A percentile compares a stretch with the other conserved stretches of the same genome.
phyloP scores from a whole-genome alignment of 1,140 invertebrate genomes.

The Mizuhopecten yessoensis region DNA sequence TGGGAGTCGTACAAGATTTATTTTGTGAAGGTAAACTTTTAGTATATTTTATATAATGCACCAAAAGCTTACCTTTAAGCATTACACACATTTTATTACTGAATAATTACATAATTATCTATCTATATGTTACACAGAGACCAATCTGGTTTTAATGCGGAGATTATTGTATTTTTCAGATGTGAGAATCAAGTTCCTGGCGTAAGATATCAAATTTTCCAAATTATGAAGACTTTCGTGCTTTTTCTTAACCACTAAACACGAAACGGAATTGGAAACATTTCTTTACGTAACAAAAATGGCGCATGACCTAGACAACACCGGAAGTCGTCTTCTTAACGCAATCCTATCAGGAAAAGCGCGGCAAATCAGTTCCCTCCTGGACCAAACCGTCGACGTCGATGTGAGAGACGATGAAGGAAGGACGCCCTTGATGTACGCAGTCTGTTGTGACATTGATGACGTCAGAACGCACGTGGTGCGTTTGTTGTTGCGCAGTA shows the following conservation, averaged over 20 bases:
- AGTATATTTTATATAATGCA: too few species aligned
- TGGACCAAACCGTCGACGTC: slow-evolving; percentile 52
- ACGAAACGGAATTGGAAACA: not conserved
- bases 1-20: not conserved
- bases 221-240: not conserved
- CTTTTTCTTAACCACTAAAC: not conserved
- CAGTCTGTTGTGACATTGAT: slow-evolving; percentile 66
- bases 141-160: too few species aligned
- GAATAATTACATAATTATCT: too few species aligned
- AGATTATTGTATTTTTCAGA: too few species aligned
- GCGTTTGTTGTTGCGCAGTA: slow-evolving; percentile 80
- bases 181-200: too few species aligned
- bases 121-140: too few species aligned
- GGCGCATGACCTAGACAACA: not conserved
- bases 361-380: slow-evolving; percentile 47
- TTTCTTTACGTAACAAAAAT: not conserved
- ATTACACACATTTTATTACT: too few species aligned
- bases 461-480: slow-evolving; percentile 71
- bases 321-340: slow-evolving; percentile 44
- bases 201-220: too few species aligned
- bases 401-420: slow-evolving; percentile 56
- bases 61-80: too few species aligned
- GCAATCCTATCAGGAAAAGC: slow-evolving; percentile 54
- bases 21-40: too few species aligned
- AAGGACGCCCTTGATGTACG: slow-evolving; percentile 71